phyloP scores from a whole-genome alignment of 1,140 invertebrate genomes.

The Apis laboriosa region DNA sequence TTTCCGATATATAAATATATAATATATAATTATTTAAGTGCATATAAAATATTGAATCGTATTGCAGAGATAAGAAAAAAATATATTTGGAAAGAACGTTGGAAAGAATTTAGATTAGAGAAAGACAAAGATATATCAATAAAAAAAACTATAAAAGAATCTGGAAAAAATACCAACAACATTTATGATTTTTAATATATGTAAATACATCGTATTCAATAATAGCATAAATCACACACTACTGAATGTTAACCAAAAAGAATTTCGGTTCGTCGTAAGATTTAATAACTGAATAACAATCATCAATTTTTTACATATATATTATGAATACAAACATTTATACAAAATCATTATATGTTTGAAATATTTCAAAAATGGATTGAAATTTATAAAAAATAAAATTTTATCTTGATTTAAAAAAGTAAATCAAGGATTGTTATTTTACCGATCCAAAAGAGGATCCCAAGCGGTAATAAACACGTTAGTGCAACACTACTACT shows the following conservation, averaged over 20 bases:
- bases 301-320: slow-evolving; percentile 7
- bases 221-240: neutral
- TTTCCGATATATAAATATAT: too few relatives aligned
- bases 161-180: neutral
- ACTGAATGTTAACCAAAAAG: slow-evolving; percentile 4
- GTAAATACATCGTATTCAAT: neutral
- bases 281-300: neutral
- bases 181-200: slow-evolving; percentile 19
- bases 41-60: slow-evolving; percentile 32
- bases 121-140: neutral
- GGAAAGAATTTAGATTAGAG: neutral
- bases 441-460: neutral
- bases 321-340: neutral
- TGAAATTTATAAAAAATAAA: neutral
- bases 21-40: neutral
- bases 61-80: slow-evolving; percentile 14
- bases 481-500: slow-evolving; percentile 10
- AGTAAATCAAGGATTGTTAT: neutral
- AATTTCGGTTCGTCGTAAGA: neutral
- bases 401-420: neutral
- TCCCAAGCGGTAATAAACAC: slow-evolving; percentile 5
- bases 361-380: neutral
- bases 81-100: slow-evolving; percentile 1
- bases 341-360: too few relatives aligned
- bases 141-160: slow-evolving; percentile 6